Evolutionary conservation across 1,140 invertebrate genomes (phyloP), one percentile per base, ranked within the genome.

Genomic region (Drosophila repleta): DNA sequence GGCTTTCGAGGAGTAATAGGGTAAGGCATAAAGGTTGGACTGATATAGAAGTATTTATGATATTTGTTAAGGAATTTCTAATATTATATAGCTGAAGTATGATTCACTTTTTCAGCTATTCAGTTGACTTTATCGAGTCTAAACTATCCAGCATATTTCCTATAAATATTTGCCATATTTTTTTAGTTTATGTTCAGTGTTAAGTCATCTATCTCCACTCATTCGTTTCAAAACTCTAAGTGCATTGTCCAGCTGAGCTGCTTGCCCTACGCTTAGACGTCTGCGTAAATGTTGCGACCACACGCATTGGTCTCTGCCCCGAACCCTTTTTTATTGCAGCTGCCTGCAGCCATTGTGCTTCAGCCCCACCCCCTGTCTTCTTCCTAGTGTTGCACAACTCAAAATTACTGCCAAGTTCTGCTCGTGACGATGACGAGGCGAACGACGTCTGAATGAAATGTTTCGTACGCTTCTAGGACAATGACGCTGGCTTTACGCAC

Each of bases 321-420:
- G 1, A 7, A 48, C 45, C 45, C 15, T 5, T 17, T 24, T 10
- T 29, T 18, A 1, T 17, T 29, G 3, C 43, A 51, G 41, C 20
- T 21, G 21, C 37, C 15, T 15, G 5, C 8, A 24, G 48, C 7
- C 35, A 15, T 35, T 35, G 37, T 32, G 32, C 41, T 24, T 24
- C 4, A 24, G 24, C 24, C 24, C 2, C 18, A 21, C 18, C 21
- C 41, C 21, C 4, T 1, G 10, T 56, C 26, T 74, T 73, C 76
- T 71, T 62, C 71, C 43, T 52, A 46, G 43, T 69, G 56, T 64
- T 49, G 67, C 46, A 66, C 76, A 85, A 62, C 82, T 71, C 82
- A 87, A 87, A 88, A 87, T 87, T 88, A 88, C 82, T 88, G 74
- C 83, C 82, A 88, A 88, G 71, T 87, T 78, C 82, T 88, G 82